Conservation (phyloP, 2,797 vertebrate species). For the Leptoclinus maculatus region DNA sequence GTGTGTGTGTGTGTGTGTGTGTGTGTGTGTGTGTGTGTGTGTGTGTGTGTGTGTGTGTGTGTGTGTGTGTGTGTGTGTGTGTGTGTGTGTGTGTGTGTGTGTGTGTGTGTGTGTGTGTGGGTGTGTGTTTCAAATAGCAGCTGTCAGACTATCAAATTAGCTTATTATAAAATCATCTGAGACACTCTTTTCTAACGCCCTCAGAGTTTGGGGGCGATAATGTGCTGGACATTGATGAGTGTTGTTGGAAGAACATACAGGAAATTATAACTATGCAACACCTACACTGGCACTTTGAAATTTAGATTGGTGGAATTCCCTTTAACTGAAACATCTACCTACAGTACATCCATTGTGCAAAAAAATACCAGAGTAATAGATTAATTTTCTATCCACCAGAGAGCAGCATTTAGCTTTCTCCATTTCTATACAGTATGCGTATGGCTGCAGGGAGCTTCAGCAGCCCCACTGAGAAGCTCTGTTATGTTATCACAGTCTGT, state of each 20-base stretch:
- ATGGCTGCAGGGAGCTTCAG: slow-evolving; percentile 59
- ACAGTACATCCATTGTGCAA: neutral
- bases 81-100: neutral
- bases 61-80: slow-evolving; percentile 2
- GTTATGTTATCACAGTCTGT: slow-evolving; percentile 67
- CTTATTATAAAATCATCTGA: slow-evolving; percentile 3
- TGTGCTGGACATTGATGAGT: neutral
- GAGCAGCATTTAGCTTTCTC: slow-evolving; percentile 63
- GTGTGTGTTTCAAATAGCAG: slow-evolving; percentile 6
- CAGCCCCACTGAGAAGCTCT: slow-evolving; percentile 54
- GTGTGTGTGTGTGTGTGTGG: slow-evolving; percentile 5
- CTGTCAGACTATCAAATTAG: slow-evolving; percentile 5
- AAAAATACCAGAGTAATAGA: neutral
- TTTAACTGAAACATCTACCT: neutral
- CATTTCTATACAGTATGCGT: neutral
- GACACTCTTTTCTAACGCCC: neutral
- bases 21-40: neutral
- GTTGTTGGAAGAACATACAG: neutral
- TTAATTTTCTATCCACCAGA: slow-evolving; percentile 65
- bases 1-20: too few species aligned
- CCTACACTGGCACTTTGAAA: neutral
- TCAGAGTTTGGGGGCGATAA: neutral
- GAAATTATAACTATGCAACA: neutral
- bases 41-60: neutral
- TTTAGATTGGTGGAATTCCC: neutral